These are phyloP conservation scores for Steinernema khuongi DNA, from an alignment of 1,140 invertebrate species.

Conservation along the genomic window DNA sequence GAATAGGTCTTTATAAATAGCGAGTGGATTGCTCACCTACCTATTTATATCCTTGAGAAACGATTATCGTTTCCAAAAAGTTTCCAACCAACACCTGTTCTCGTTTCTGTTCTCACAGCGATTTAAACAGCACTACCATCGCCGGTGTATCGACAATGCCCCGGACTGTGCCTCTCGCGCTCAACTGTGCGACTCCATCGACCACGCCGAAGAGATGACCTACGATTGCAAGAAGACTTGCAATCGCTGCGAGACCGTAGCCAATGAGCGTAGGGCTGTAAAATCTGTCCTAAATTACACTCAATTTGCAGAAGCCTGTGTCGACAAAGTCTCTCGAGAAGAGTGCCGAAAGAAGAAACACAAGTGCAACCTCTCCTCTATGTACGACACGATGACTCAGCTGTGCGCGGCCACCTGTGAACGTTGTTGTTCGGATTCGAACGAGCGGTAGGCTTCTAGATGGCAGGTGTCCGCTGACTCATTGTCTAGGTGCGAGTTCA, in stretches of 20 bases:
- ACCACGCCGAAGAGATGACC: neutral
- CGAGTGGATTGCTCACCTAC: too few relatives aligned
- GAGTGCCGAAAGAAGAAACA: neutral
- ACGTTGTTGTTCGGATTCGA: neutral
- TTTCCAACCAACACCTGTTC: too few relatives aligned
- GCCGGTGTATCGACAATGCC: neutral
- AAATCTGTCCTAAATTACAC: neutral
- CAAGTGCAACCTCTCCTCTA: neutral
- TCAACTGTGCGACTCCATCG: neutral
- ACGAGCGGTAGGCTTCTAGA: neutral
- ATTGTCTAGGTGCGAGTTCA: neutral
- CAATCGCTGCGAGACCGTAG: neutral
- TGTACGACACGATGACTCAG: conserved; percentile 1
- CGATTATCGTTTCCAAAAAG: too few relatives aligned
- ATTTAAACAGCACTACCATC: conserved; percentile 6
- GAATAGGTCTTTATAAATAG: too few relatives aligned
- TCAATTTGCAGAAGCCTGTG: neutral
- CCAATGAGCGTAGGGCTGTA: neutral
- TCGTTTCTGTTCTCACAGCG: too few relatives aligned
- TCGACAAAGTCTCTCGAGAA: neutral
- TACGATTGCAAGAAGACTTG: neutral
- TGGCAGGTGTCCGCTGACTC: neutral
- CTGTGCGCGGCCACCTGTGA: neutral
- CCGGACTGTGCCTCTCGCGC: neutral
- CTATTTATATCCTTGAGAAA: too few relatives aligned